Base-by-base conservation (phyloP, 2,797 vertebrate species). In the Acrossocheilus fasciatus region DNA sequence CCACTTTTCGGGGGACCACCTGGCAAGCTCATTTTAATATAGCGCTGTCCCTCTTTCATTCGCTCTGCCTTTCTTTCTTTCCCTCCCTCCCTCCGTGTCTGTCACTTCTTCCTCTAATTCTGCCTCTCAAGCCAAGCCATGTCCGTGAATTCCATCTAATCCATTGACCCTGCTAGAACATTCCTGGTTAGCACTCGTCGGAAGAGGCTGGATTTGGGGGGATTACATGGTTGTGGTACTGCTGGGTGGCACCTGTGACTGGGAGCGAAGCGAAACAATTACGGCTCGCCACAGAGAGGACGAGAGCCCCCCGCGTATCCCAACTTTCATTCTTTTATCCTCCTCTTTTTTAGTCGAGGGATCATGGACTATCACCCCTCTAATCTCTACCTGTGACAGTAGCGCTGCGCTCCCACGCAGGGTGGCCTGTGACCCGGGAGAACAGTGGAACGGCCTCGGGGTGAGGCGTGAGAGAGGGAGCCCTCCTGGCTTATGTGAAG, bases 21-120 rank as follows among this genome's bases (percentile, higher is more conserved):
- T 96, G 95, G 95, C 95, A 97, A 95, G 95, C 95, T 94, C 91
- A 96, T 96, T 96, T 97, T 95, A 96, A 96, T 96, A 95, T 92
- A 95, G 94, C 93, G 92, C 92, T 93, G 88, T 93, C 86, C 81
- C 91, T 83, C 89, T 82, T 81, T 87, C 54, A 69, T 62, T 84
- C 68, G 47, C 79, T 79, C 76, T 88, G 74, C 87, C 78, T 79
- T 87, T 84, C 87, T 84, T 89, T 82, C 86, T 78, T 30, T 73
- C 41, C n/a, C 14, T 75, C 83, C 89, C 92, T 93, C 90, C 91
- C 92, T 93, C 92, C 92, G 81, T 91, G 85, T 89, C 75, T 84
- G 82, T 87, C 90, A 85, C 89, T 90, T 75, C 91, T 93, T 94
- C 91, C 86, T 93, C 95, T 96, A 94, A 95, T 94, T 96, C 95